Base-by-base conservation (phyloP, 2,888 invertebrate species). In the Heteromurus nitidus region DNA sequence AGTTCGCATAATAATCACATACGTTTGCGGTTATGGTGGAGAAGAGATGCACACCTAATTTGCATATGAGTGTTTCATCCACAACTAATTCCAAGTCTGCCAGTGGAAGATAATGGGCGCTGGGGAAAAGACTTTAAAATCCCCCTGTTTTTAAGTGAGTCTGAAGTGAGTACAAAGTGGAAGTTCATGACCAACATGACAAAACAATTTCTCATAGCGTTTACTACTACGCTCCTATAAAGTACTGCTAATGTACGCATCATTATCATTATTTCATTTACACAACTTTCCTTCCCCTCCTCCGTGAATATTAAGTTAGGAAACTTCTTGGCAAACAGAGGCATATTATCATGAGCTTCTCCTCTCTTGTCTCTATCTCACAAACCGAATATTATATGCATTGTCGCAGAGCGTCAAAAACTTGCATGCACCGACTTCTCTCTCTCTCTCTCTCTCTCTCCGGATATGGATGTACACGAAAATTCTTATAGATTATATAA, bases 241-340 rank as follows among this genome's bases (percentile, higher is more conserved):
- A 2, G 22, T 28, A 20, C 24, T 31, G 62, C 42, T 62, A 62
- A 62, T 62, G 60, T 30, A 62, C 31, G 26, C 62, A 47, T 64
- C 50, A 72, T 72, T 31, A 73, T 24, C 62, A 62, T 73, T n/a
- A n/a, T 62, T 11, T 73, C 73, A 73, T 30, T 73, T 73, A 30
- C 60, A 47, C 55, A 26, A 55, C 31, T 50, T 62, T 69, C 44
- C 36, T 58, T 9, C 22, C 28, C 16, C 20, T 67, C 67, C 31
- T 67, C 50, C 30, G 2, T 42, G 55, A 50, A 18, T 30, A 69
- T 22, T 64, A 74, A 36, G n/a, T 53, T 74, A 18, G 36, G 64
- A 74, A 74, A 74, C 64, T 74, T 36, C 36, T 74, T 64, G 73
- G 50, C 73, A 74, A 73, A 73, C 73, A 73, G n/a, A n/a, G n/a